phyloP scores from a whole-genome alignment of 1,140 invertebrate species.

The Brachionus rotundiformis region DNA sequence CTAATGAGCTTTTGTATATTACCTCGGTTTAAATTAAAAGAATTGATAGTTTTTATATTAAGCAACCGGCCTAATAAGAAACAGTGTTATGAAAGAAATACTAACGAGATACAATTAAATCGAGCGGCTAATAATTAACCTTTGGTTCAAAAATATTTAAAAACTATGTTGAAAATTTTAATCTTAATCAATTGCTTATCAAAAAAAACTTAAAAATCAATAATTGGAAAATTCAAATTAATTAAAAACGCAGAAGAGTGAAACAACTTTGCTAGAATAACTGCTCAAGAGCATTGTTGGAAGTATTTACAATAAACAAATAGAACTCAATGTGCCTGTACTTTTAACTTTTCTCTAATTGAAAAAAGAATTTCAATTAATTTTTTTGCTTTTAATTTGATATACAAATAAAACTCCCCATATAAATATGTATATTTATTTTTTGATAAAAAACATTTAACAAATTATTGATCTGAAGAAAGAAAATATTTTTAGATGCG shows the following conservation, averaged over 20 bases:
- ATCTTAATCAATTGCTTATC: neutral
- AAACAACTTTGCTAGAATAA: slow-evolving; percentile 22
- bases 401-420: slow-evolving; percentile 34
- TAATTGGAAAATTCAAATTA: slow-evolving; percentile 13
- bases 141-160: neutral
- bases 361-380: slow-evolving; percentile 48
- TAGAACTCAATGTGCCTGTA: neutral
- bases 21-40: neutral
- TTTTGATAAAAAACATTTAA: slow-evolving; percentile 27
- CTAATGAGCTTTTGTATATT: neutral
- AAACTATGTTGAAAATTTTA: neutral
- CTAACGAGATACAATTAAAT: slow-evolving; percentile 3
- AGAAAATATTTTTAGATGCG: neutral
- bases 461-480: slow-evolving; percentile 13
- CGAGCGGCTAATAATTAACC: neutral
- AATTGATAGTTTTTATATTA: neutral
- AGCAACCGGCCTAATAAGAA: neutral
- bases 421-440: too few species aligned
- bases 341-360: slow-evolving; percentile 15
- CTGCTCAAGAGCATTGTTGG: slow-evolving; percentile 38
- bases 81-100: neutral
- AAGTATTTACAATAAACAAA: slow-evolving; percentile 12
- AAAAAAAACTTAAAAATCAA: slow-evolving; percentile 27
- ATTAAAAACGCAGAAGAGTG: neutral
- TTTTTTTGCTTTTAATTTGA: slow-evolving; percentile 1